Evolutionary conservation across 2,113 vertebrate genomes (phyloP), one percentile per base, ranked within the genome.

Genomic region (Pituophis catenifer): DNA sequence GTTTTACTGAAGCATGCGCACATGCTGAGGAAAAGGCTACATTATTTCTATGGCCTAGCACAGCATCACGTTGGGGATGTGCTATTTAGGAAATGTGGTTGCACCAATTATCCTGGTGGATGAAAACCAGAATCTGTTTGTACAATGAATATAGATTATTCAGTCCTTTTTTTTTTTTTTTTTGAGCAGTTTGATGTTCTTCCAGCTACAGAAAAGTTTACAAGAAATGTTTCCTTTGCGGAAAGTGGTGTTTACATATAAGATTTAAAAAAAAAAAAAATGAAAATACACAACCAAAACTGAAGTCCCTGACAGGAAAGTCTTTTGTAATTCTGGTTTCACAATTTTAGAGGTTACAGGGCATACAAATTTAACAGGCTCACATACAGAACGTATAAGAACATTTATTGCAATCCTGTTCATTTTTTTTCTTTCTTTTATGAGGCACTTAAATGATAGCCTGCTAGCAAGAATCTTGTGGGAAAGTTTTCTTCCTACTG

Each of bases 281-380:
- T 58, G 53, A 57, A 89, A 70, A 81, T 19, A 86, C 52, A 75
- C 86, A 70, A 33, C 24, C 88, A 90, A 90, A 90, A 88, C 57
- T 48, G 10, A 50, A 93, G 75, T 26, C 26, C 29, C 11, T 26
- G 15, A 50, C 15, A 75, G 85, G 29, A 50, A 92, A 54, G 33
- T 88, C 26, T 90, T 70, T 87, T 94, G 58, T 94, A 92, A 90
- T 75, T 48, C 88, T 90, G 44, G 3, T 59, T 58, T 87, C 59
- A 92, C 57, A 90, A 38, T 90, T 85, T 48, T 55, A 90, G 81
- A 50, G 15, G 21, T 90, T 89, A 92, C 17, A 87, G 26, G 81
- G 12, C 58, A 7, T 65, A 55, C 87, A 38, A 26, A 26, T 91
- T 90, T 81, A 92, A 85, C 57, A 48, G 52, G 38, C 91, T 88